A percentile compares a stretch with the other conserved stretches of the same genome.
phyloP scores from a whole-genome alignment of 2,888 invertebrate genomes.

The Epirrhoe tristata region DNA sequence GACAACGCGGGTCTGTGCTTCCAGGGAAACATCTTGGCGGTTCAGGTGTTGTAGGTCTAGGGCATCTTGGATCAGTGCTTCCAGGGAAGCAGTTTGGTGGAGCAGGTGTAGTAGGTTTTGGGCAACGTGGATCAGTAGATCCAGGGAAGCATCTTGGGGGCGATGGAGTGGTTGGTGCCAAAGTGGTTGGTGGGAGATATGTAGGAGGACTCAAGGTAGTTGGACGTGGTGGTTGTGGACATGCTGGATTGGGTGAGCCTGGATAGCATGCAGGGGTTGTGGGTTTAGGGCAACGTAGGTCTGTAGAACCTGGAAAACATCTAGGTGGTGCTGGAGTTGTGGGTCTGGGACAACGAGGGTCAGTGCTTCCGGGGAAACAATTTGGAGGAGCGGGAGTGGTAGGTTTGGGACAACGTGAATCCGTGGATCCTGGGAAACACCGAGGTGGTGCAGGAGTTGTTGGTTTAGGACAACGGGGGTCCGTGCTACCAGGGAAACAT shows the following conservation, averaged over 20 bases:
- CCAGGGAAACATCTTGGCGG: slow-evolving; percentile 51
- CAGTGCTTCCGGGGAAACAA: slow-evolving; percentile 49
- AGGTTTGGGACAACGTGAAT: slow-evolving; percentile 52
- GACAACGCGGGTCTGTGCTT: slow-evolving; percentile 48
- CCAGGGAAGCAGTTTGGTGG: slow-evolving; percentile 48
- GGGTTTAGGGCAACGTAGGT: slow-evolving; percentile 48
- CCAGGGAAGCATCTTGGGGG: slow-evolving; percentile 59
- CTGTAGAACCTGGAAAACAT: slow-evolving; percentile 40
- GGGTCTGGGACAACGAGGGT: slow-evolving; percentile 57
- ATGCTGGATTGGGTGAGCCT: slow-evolving; percentile 38
- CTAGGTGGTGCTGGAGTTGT: slow-evolving; percentile 34
- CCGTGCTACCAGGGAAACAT: slow-evolving; percentile 47
- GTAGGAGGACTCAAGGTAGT: slow-evolving; percentile 37
- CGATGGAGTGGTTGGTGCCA: slow-evolving; percentile 48
- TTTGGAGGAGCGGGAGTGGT: slow-evolving; percentile 48
- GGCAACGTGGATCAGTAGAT: slow-evolving; percentile 54
- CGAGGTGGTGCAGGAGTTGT: slow-evolving; percentile 42
- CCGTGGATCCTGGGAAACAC: background rate
- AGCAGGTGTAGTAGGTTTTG: slow-evolving; percentile 47
- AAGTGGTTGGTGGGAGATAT: slow-evolving; percentile 22
- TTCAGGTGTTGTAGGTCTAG: slow-evolving; percentile 51
- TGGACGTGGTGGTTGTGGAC: slow-evolving; percentile 43
- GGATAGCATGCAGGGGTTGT: slow-evolving; percentile 46
- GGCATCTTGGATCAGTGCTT: slow-evolving; percentile 45
- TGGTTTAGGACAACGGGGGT: slow-evolving; percentile 51